These are phyloP conservation scores for Sardina pilchardus DNA, from an alignment of 2,113 vertebrate genomes.

Conservation along the genomic window DNA sequence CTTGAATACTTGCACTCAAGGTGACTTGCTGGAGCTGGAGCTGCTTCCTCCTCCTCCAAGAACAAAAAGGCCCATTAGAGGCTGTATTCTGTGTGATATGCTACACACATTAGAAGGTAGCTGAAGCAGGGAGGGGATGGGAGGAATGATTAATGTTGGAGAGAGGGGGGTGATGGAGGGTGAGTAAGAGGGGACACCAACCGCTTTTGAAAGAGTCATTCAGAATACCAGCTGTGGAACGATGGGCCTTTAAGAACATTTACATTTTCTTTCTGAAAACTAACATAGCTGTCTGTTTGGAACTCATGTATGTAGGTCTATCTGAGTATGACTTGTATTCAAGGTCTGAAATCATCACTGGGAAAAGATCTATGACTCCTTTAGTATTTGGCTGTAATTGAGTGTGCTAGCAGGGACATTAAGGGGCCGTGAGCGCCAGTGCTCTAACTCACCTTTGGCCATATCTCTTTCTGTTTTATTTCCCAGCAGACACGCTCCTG, in stretches of 20 bases:
- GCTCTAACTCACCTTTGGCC: slow-evolving; percentile 12
- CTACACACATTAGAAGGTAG: not conserved
- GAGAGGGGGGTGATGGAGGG: not conserved
- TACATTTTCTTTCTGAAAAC: too few relatives aligned
- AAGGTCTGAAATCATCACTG: not conserved
- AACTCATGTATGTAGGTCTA: too few relatives aligned
- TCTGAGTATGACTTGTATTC: not conserved
- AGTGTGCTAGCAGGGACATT: slow-evolving; percentile 13
- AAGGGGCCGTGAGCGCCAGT: not conserved
- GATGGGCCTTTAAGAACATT: too few relatives aligned
- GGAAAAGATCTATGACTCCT: not conserved
- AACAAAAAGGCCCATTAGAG: not conserved
- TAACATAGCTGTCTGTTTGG: too few relatives aligned
- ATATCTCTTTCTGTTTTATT: slow-evolving; percentile 36
- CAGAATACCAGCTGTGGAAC: too few relatives aligned
- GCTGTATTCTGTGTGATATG: not conserved
- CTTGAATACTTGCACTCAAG: not conserved
- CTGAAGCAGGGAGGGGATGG: not conserved
- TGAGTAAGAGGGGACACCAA: not conserved
- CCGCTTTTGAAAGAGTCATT: too few relatives aligned
- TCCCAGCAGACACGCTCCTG: slow-evolving; percentile 84
- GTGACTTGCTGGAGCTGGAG: not conserved
- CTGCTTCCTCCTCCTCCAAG: not conserved
- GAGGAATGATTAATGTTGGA: not conserved
- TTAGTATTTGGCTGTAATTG: not conserved